Evolutionary conservation across 1,140 invertebrate genomes (phyloP), one percentile per base, ranked within the genome.

Genomic region (Nixonia krombeini): DNA sequence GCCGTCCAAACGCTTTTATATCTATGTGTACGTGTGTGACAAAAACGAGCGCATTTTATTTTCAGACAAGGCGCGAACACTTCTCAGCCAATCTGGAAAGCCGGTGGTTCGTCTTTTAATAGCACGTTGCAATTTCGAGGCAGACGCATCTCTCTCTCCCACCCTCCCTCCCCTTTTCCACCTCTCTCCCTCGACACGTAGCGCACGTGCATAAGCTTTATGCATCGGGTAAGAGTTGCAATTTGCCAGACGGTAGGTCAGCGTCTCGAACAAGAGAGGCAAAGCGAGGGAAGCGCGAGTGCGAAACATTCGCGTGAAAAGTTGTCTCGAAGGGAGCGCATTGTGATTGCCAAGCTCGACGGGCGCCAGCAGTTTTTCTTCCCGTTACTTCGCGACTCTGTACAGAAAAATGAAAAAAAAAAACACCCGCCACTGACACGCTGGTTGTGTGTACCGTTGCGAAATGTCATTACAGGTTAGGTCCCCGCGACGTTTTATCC

Each of bases 51-150:
- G 61, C 68, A 73, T 69, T 76, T 78, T 78, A 78, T 78, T 78
- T 76, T 78, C 64, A 71, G 70, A 74, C 70, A 68, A 66, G 64
- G 37, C 64, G 62, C 62, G 35, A 74, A 75, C 71, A 64, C 70
- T 70, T 70, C 66, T 65, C 66, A 52, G 62, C 74, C 65, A 75
- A 75, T 69, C 63, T 75, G 69, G 64, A 72, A 73, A 75, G 53
- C 53, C 64, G 47, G 67, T 71, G 69, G 63, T 75, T 73, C 73
- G 66, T 66, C 76, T 78, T 78, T 76, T 76, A 78, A 78, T 78
- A 78, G 76, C 63, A 47, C 57, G 59, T 62, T 64, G 74, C 64
- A 75, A 66, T 68, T 70, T 67, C 33, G 33, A 47, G 57, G 55
- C 55, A 62, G 59, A 50, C 59, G 61, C 52, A n/a, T n/a, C n/a